Evolutionary conservation across 2,888 invertebrate genomes (phyloP), one percentile per base, ranked within the genome.

Genomic region (Drosophila bunnanda): DNA sequence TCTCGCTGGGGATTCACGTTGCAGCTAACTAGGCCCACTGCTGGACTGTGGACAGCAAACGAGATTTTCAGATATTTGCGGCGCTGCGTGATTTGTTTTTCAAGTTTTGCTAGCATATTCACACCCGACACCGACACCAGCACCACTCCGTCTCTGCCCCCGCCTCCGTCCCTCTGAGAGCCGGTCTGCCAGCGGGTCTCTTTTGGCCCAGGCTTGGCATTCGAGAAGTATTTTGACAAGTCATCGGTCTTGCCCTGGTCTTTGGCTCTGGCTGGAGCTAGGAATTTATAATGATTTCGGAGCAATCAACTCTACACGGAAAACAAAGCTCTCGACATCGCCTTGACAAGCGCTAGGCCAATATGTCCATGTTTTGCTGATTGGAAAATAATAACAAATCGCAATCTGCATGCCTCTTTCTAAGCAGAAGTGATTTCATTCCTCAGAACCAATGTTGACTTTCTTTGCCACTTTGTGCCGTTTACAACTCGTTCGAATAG

Each of bases 171-270:
- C 28, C 39, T 28, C 22, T 12, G 10, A 22, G n/a, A 55, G 66
- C 66, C 46, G 28, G 66, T 50, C 32, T 50, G 22, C 32, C 10
- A 20, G 43, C 17, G 38, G n/a, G 54, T 54, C 38, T 43, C 54
- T 75, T 62, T 53, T 30, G 25, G 39, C 53, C 28, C 41, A 22
- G 62, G 32, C 53, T 69, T 38, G 53, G 69, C 69, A 77, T 54
- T 73, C 61, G 56, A 75, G 60, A 81, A 76, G 66, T 57, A 39
- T 74, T 44, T 69, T 69, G 36, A 48, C 75, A 67, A 87, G 88
- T 78, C 82, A 79, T 85, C 80, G 85, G 80, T 82, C 82, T 84
- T 73, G 82, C 69, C 75, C 83, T 72, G 80, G 82, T 82, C 50
- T 56, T 15, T 2, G 38, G 39, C 73, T 78, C n/a, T 13, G 10